Evolutionary conservation across 2,888 invertebrate species (phyloP), one percentile per base, ranked within the genome.

Genomic region (Nemurella pictetii): DNA sequence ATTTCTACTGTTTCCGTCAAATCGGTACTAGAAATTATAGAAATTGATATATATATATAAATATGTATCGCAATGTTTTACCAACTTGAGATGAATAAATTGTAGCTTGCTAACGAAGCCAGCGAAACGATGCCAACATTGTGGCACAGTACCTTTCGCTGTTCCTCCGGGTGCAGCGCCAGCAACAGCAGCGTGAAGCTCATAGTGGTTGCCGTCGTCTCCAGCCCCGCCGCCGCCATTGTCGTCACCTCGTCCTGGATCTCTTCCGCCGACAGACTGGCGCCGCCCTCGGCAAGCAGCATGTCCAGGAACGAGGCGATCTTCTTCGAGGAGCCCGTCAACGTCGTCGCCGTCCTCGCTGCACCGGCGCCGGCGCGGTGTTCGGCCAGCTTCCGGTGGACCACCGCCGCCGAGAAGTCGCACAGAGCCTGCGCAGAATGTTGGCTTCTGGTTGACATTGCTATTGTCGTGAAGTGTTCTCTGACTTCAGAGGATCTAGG

Each of bases 61-160:
- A n/a, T n/a, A n/a, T n/a, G n/a, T n/a, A n/a, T n/a, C n/a, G n/a
- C n/a, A n/a, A n/a, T n/a, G n/a, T n/a, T n/a, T n/a, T n/a, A n/a
- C n/a, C n/a, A n/a, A n/a, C n/a, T n/a, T n/a, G n/a, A n/a, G n/a
- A n/a, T n/a, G n/a, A n/a, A n/a, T n/a, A n/a, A n/a, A n/a, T n/a
- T n/a, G n/a, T n/a, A n/a, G n/a, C n/a, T n/a, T n/a, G n/a, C n/a
- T n/a, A n/a, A n/a, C n/a, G n/a, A n/a, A n/a, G n/a, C n/a, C n/a
- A n/a, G n/a, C n/a, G n/a, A n/a, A n/a, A n/a, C n/a, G n/a, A n/a
- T n/a, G n/a, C n/a, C n/a, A n/a, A n/a, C n/a, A n/a, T n/a, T n/a
- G n/a, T n/a, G n/a, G n/a, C n/a, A n/a, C n/a, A n/a, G n/a, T n/a
- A 86, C 87, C 83, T 86, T 87, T 0, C 86, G 84, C 74, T 87